phyloP scores from a whole-genome alignment of 2,888 invertebrate species.

The Lepidonotus clava region DNA sequence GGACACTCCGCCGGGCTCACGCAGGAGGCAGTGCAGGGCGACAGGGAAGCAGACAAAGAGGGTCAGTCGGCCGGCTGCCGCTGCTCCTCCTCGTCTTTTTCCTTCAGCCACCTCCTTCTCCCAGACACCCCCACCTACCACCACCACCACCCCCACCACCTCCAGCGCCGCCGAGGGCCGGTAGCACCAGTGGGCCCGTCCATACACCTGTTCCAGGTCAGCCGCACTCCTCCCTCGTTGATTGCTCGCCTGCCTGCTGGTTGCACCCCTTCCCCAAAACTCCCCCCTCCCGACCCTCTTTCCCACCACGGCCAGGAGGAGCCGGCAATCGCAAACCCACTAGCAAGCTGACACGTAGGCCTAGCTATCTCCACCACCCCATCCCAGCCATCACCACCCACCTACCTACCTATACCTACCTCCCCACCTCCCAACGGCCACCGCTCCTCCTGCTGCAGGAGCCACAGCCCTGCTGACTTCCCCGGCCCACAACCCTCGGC shows the following conservation, averaged over 20 bases:
- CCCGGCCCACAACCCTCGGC: neutral
- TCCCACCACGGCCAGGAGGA: neutral
- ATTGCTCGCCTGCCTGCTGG: neutral
- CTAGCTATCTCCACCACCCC: slow-evolving; percentile 45
- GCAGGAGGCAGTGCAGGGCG: neutral
- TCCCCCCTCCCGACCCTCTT: neutral
- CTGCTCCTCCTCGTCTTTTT: neutral
- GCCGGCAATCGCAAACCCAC: slow-evolving; percentile 21
- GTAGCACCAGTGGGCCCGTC: neutral
- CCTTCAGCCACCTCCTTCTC: neutral
- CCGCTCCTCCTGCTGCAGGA: neutral
- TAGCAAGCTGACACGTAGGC: slow-evolving; percentile 41
- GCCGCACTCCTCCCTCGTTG: neutral
- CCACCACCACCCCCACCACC: neutral
- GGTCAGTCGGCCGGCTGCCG: neutral
- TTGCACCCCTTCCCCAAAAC: neutral
- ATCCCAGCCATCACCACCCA: slow-evolving; percentile 31
- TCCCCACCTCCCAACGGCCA: neutral
- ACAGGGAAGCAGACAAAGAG: neutral
- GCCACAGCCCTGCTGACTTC: neutral
- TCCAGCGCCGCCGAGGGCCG: too few relatives aligned
- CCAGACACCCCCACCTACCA: neutral
- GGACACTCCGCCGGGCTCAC: neutral
- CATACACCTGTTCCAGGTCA: slow-evolving; percentile 44
- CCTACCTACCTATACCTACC: neutral